phyloP scores from a whole-genome alignment of 2,888 invertebrate genomes.

The Andrena bicolor region DNA sequence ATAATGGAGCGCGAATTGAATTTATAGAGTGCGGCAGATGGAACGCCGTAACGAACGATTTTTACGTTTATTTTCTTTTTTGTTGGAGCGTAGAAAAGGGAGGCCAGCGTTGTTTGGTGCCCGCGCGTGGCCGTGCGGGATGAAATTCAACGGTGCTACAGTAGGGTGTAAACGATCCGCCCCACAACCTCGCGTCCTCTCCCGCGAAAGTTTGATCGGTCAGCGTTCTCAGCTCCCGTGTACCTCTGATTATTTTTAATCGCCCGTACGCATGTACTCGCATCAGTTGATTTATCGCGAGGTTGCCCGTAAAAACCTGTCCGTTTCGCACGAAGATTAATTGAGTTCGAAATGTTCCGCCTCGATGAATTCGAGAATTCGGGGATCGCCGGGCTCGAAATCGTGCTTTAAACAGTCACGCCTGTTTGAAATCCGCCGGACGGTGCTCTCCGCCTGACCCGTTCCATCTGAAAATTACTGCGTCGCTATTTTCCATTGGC shows the following conservation, averaged over 20 bases:
- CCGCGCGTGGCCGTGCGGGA: constrained; percentile 13
- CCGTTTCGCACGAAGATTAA: constrained; percentile 49
- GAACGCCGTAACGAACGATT: constrained; percentile 24
- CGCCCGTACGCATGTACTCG: constrained; percentile 52
- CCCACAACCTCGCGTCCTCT: constrained; percentile 10
- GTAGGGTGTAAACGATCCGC: constrained; percentile 40
- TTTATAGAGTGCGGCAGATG: background rate
- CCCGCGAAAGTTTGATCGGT: constrained; percentile 56
- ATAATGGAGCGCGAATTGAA: constrained; percentile 1
- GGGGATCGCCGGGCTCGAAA: constrained; percentile 32
- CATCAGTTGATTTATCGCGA: constrained; percentile 63
- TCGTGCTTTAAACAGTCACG: constrained; percentile 2
- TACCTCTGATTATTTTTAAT: constrained; percentile 70
- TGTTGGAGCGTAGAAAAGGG: background rate
- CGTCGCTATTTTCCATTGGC: constrained; percentile 4
- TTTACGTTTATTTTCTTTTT: background rate
- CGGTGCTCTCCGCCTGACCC: background rate
- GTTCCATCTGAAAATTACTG: no score
- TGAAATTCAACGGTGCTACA: constrained; percentile 41
- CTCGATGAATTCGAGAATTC: constrained; percentile 49
- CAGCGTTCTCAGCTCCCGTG: constrained; percentile 51
- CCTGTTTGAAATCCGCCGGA: constrained; percentile 7
- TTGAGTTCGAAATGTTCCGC: constrained; percentile 65
- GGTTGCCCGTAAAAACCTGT: constrained; percentile 48
- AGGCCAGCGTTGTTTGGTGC: constrained; percentile 9